Base-by-base conservation (phyloP, 64 coral and sea anemone genomes). In the Catalaphyllia jardinei region DNA sequence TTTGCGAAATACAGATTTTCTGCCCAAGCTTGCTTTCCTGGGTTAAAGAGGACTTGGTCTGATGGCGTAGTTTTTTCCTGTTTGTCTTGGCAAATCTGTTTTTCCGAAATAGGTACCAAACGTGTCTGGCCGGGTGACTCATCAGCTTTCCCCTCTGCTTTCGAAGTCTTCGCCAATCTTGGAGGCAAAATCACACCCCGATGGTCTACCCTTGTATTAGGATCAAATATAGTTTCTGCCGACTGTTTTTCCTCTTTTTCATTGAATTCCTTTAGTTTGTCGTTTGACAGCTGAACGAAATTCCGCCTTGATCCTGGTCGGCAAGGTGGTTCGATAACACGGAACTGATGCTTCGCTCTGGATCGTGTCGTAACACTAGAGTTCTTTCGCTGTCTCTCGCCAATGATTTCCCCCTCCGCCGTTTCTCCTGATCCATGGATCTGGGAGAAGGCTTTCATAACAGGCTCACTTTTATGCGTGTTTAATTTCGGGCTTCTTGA, bases 241-340 rank as follows among this genome's bases (percentile, higher is more conserved):
- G 31, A 65, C 31, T 84, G 54, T 29, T 30, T 30, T 12, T 73
- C 27, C 30, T 91, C 72, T 18, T 75, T 91, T 14, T 91, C 71
- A 29, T 86, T 77, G 29, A 91, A 76, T 73, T 91, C 71, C 75
- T 87, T 86, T 6, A 92, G 65, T 78, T 55, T 69, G 50, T 92
- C 91, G 8, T 78, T 79, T 18, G 91, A 86, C 19, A 92, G 19
- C 74, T 79, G 91, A 29, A 92, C 67, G 31, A 94, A 94, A 51
- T 90, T 90, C 12, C 93, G 61, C 67, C 88, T 63, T 4, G 93
- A 94, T 76, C 93, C 93, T 18, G 74, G 89, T 18, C 82, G 64
- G 69, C 89, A 60, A 13, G 93, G 93, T 42, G 93, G 93, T 69
- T 94, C 80, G 60, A 94, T 94, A 81, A 86, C 74, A 60, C 93